These are phyloP conservation scores for Todiramphus chloris DNA, from an alignment of 2,113 vertebrate species.

Conservation along the genomic window DNA sequence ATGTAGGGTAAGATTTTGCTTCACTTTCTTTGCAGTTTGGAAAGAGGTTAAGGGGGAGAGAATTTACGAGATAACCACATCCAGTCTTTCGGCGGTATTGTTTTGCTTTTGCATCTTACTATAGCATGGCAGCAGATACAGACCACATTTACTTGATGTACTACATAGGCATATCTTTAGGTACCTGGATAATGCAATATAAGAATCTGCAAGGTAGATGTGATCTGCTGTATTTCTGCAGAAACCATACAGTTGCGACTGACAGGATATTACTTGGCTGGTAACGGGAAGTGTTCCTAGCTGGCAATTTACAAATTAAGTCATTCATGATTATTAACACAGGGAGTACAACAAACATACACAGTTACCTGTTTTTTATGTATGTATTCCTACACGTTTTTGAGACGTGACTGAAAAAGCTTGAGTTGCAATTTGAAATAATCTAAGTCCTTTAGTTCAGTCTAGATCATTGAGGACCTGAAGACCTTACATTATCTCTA, in stretches of 20 bases:
- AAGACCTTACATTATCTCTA: background rate
- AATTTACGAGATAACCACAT: background rate
- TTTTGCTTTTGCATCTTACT: background rate
- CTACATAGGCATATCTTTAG: background rate
- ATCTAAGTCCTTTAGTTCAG: background rate
- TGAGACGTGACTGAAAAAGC: background rate
- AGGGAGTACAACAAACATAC: background rate
- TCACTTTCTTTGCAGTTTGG: background rate
- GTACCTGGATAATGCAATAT: background rate
- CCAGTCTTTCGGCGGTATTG: too few relatives aligned
- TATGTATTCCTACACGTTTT: background rate
- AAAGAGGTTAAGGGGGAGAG: background rate
- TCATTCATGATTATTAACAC: background rate
- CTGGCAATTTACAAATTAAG: background rate
- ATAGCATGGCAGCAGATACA: background rate
- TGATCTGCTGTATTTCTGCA: background rate
- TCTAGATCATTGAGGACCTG: background rate
- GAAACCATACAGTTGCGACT: background rate
- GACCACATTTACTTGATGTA: rapidly evolving
- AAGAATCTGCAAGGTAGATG: background rate
- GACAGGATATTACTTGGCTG: background rate
- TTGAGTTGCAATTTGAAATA: background rate
- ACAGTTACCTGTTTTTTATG: background rate
- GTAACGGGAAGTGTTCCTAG: background rate
- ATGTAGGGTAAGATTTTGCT: background rate